Base-by-base conservation (phyloP, 1,140 invertebrate species). In the Drosophila tristis region DNA sequence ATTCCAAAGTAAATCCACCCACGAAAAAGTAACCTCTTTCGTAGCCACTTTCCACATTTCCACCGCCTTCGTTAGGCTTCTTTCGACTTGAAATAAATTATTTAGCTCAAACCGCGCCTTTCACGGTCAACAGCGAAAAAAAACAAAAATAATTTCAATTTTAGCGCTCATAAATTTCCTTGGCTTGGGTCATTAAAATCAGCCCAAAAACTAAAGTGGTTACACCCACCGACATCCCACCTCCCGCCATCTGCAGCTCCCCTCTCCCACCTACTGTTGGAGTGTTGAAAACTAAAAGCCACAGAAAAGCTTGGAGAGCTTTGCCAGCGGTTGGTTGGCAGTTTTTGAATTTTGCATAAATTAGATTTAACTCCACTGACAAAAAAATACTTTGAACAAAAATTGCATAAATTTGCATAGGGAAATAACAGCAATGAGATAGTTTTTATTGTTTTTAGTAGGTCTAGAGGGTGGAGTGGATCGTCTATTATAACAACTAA, bases 341-440 rank as follows among this genome's bases (percentile, higher is more conserved):
- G 70, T 72, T 68, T 63, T 68, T 73, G 60, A 81, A 61, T 81
- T 86, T 72, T 73, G 84, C 84, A 87, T 87, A 87, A 87, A 87
- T 87, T 89, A 89, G 65, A 82, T 87, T 85, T 72, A 71, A 70
- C 67, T 71, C 67, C 70, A 71, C 67, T 70, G 57, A 49, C 43
- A 44, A 70, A 26, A 23, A 55, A 62, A 61, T 73, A 55, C 51
- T 74, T 60, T 78, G 43, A 26, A 49, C 61, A 80, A 63, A 60
- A 84, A 62, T 57, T n/a, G 68, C 44, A 57, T 63, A 53, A 64
- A 74, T 84, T 78, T 82, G 59, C 72, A 76, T 75, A 54, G 44
- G 65, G 31, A 53, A 72, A 74, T 53, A 76, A 50, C 50, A 66
- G 65, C 62, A 67, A 53, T 42, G 29, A 39, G 23, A 25, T 11